Evolutionary conservation across 2,797 vertebrate genomes (phyloP).

Genomic region (Aselliscus stoliczkanus): DNA sequence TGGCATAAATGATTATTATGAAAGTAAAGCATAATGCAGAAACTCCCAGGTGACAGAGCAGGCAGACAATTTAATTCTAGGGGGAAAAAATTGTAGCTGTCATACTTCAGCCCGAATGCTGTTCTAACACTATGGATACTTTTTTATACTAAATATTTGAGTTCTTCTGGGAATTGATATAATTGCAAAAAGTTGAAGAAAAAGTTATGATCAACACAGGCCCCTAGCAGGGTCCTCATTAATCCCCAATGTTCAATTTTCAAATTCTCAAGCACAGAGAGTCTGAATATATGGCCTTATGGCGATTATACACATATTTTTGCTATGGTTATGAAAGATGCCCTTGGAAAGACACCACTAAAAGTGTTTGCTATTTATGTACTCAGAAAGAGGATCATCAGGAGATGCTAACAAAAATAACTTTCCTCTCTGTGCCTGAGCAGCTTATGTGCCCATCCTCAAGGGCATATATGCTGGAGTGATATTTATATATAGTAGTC

Average conservation of each 20-base stretch:
- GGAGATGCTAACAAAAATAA: background rate
- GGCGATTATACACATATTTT: background rate
- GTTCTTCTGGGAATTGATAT: conserved; percentile 49
- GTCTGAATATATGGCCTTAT: background rate
- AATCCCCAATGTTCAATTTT: conserved; percentile 42
- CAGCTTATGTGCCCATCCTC: background rate
- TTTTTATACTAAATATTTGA: conserved; percentile 63
- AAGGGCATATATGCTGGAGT: background rate
- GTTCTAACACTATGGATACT: background rate
- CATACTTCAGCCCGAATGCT: conserved; percentile 36
- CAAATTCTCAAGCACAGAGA: conserved; percentile 23
- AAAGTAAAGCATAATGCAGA: conserved; percentile 11
- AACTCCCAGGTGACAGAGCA: background rate
- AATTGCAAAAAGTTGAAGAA: conserved; percentile 46
- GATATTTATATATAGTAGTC: background rate
- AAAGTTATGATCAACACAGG: conserved; percentile 35
- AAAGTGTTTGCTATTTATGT: background rate
- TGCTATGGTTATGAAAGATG: background rate
- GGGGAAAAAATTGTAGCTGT: conserved; percentile 1
- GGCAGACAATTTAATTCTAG: conserved; percentile 54
- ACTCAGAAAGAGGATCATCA: background rate
- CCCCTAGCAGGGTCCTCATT: conserved; percentile 9
- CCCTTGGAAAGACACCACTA: background rate
- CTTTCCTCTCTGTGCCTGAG: background rate
- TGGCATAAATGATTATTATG: conserved; percentile 44